Evolutionary conservation across 2,888 invertebrate species (phyloP).

Genomic region (Lasioglossum malachurum): DNA sequence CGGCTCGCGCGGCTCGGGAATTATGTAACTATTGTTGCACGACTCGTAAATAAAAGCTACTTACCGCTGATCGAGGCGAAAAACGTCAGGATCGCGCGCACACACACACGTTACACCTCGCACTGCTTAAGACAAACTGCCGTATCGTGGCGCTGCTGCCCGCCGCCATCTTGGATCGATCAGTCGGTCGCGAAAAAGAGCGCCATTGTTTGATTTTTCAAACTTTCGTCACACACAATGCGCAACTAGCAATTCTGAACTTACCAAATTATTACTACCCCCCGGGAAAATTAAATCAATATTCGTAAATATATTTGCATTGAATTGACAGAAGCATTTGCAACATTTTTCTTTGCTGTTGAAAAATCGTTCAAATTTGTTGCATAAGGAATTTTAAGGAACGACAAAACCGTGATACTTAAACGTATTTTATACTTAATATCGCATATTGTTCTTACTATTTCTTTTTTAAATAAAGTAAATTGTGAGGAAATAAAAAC

Average conservation of each 20-base stretch:
- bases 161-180: constrained; percentile 78
- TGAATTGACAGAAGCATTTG: background rate
- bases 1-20: constrained; percentile 68
- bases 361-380: too few species aligned
- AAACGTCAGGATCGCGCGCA: constrained; percentile 81
- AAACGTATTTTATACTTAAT: too few species aligned
- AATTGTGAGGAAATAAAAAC: too few species aligned
- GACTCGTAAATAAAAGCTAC: constrained; percentile 81
- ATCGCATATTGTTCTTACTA: too few species aligned
- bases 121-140: constrained; percentile 72
- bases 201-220: constrained; percentile 33
- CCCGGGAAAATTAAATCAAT: too few species aligned
- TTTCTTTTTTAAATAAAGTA: too few species aligned
- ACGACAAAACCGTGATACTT: too few species aligned
- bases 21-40: constrained; percentile 81
- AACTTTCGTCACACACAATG: background rate
- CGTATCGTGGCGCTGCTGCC: constrained; percentile 69
- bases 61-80: constrained; percentile 83
- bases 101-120: constrained; percentile 75
- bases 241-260: background rate
- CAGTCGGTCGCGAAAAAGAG: constrained; percentile 26
- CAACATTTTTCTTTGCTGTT: background rate
- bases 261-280: too few species aligned
- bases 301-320: background rate
- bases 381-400: too few species aligned